Percentiles rank a stretch among this genome's conserved stretches.
phyloP scores from a whole-genome alignment of 2,888 invertebrate species.

The Drosophila testacea region DNA sequence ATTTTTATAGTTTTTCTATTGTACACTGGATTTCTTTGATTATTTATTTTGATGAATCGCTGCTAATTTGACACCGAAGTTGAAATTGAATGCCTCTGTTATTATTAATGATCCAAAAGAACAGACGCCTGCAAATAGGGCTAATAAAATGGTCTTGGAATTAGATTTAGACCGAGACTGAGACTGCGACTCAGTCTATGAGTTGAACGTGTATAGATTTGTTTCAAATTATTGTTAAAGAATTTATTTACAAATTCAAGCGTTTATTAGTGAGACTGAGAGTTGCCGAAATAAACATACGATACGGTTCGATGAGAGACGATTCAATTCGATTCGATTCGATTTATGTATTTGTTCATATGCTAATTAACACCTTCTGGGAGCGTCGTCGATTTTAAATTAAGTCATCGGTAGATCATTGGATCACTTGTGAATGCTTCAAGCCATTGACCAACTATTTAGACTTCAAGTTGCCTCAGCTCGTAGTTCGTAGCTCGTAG shows the following conservation, averaged over 20 bases:
- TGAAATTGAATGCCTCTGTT: constrained; percentile 24
- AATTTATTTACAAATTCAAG: too few relatives aligned
- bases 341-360: constrained; percentile 59
- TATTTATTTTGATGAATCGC: constrained; percentile 28
- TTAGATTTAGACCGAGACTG: constrained; percentile 1
- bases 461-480: constrained; percentile 1
- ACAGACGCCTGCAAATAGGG: constrained; percentile 59
- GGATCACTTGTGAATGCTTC: constrained; percentile 25
- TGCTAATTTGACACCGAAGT: constrained; percentile 45
- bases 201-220: too few relatives aligned
- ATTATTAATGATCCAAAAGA: constrained; percentile 59
- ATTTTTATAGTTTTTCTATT: constrained; percentile 16
- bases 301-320: neutral
- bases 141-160: constrained; percentile 11
- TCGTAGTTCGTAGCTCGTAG: constrained; percentile 44
- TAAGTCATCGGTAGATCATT: constrained; percentile 69
- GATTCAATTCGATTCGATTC: constrained; percentile 1
- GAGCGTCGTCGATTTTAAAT: constrained; percentile 58
- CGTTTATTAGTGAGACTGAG: too few relatives aligned
- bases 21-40: constrained; percentile 6
- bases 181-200: too few relatives aligned
- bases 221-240: too few relatives aligned
- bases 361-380: constrained; percentile 78
- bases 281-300: neutral
- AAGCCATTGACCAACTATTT: constrained; percentile 8